Percentiles rank a stretch among this genome's conserved stretches.
phyloP scores from a whole-genome alignment of 2,797 vertebrate species.

The Hephaestus fuliginosus region DNA sequence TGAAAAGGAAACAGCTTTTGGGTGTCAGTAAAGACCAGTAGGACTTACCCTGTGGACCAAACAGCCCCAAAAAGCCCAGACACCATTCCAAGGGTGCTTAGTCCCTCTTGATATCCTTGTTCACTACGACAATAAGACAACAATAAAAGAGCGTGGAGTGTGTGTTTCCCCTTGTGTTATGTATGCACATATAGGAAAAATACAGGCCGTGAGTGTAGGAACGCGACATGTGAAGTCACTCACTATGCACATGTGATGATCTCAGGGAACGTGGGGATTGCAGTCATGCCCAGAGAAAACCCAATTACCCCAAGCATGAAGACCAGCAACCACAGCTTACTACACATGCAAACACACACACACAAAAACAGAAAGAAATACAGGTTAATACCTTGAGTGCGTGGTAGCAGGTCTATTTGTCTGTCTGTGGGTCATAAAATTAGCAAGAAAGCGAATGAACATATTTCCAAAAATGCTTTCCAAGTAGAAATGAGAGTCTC shows the following conservation, averaged over 20 bases:
- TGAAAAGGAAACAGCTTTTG: not conserved
- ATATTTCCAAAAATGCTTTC: not conserved
- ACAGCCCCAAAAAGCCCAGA: conserved; percentile 92
- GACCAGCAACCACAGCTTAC: conserved; percentile 93
- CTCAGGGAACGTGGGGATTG: conserved; percentile 93
- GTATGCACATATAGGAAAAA: not conserved
- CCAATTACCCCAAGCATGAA: conserved; percentile 90
- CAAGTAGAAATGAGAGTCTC: not conserved
- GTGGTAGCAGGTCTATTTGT: too few relatives aligned
- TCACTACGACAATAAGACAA: conserved; percentile 82
- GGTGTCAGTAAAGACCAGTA: not conserved
- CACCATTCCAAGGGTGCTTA: conserved; percentile 94
- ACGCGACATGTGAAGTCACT: conserved; percentile 76
- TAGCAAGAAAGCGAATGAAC: rapidly evolving
- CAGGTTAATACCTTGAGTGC: not conserved
- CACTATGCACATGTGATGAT: conserved; percentile 91
- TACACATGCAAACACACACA: conserved; percentile 71
- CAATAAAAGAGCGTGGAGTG: not conserved
- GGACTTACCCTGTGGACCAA: conserved; percentile 90
- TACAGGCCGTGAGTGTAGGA: not conserved
- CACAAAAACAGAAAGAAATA: conserved; percentile 9
- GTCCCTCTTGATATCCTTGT: conserved; percentile 92
- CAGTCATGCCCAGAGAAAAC: conserved; percentile 90
- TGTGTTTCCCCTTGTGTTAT: not conserved
- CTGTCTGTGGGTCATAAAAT: too few relatives aligned